These are phyloP conservation scores for Scartelaos histophorus DNA, from an alignment of 2,113 vertebrate genomes.

Conservation along the genomic window DNA sequence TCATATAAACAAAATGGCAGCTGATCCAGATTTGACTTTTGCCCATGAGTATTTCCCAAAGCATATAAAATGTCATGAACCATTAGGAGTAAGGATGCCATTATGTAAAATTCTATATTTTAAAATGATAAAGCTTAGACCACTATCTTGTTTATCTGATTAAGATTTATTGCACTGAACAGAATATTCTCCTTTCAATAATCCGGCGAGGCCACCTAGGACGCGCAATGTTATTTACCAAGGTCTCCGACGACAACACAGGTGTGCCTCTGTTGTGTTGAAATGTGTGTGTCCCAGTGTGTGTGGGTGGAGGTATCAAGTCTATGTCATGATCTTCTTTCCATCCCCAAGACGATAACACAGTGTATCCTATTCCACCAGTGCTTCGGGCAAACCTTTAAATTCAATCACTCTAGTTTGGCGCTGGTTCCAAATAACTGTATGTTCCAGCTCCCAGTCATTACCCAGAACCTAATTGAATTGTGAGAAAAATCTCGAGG, in stretches of 20 bases:
- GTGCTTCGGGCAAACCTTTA: conserved; percentile 60
- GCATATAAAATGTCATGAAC: conserved; percentile 22
- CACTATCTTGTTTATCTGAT: conserved; percentile 59
- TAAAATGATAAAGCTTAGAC: conserved; percentile 48
- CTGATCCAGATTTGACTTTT: conserved; percentile 3
- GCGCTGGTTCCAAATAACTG: conserved; percentile 70
- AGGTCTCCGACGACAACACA: conserved; percentile 48
- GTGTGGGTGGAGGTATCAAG: conserved; percentile 30
- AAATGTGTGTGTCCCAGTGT: conserved; percentile 23
- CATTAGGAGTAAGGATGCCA: conserved; percentile 25
- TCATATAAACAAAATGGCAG: conserved; percentile 12
- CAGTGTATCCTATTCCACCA: conserved; percentile 50
- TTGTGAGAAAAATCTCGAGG: conserved; percentile 69
- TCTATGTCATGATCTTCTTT: conserved; percentile 43
- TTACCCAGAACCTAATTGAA: conserved; percentile 73
- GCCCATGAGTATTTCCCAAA: conserved; percentile 8
- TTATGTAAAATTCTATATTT: conserved; percentile 34
- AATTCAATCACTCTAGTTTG: conserved; percentile 71
- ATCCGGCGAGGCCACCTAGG: conserved; percentile 36
- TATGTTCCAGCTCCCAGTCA: conserved; percentile 72
- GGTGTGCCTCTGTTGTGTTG: conserved; percentile 36
- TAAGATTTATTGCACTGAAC: conserved; percentile 67
- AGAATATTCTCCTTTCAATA: conserved; percentile 59
- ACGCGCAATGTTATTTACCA: conserved; percentile 57
- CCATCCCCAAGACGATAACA: conserved; percentile 32